A percentile compares a stretch with the other conserved stretches of the same genome.
Conservation (phyloP, 2,888 invertebrate species). For the Prenolepis imparis region DNA sequence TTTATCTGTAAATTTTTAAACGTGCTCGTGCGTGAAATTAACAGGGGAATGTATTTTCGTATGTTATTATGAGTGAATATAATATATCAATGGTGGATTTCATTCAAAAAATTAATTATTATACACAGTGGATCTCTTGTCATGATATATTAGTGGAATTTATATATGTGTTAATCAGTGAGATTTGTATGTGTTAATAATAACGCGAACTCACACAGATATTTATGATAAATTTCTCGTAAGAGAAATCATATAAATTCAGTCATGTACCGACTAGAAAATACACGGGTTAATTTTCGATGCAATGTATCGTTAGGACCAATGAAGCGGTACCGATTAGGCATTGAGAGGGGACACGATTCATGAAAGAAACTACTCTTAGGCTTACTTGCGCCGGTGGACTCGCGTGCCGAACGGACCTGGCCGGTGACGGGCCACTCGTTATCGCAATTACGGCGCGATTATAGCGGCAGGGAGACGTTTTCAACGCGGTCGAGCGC, state of each 20-base stretch:
- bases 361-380: conserved; percentile 3
- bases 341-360: not conserved
- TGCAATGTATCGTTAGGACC: not conserved
- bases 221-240: not conserved
- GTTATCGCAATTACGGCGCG: conserved; percentile 73
- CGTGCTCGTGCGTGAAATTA: not conserved
- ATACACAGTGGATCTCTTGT: not conserved
- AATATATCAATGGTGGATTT: not conserved
- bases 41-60: not conserved
- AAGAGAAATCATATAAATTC: not conserved
- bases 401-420: conserved; percentile 11
- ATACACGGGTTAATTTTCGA: not conserved
- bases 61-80: conserved; percentile 5
- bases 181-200: not conserved
- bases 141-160: not conserved
- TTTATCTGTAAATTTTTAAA: not conserved
- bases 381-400: not conserved
- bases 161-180: no score
- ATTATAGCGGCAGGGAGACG: conserved; percentile 67
- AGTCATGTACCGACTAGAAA: not conserved
- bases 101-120: not conserved
- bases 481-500: conserved; percentile 70
- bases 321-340: not conserved
- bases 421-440: conserved; percentile 32
- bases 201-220: not conserved